These are phyloP conservation scores for Umimayanthus chanpuru DNA, from an alignment of 92 coral and sea anemone species.

Conservation along the genomic window DNA sequence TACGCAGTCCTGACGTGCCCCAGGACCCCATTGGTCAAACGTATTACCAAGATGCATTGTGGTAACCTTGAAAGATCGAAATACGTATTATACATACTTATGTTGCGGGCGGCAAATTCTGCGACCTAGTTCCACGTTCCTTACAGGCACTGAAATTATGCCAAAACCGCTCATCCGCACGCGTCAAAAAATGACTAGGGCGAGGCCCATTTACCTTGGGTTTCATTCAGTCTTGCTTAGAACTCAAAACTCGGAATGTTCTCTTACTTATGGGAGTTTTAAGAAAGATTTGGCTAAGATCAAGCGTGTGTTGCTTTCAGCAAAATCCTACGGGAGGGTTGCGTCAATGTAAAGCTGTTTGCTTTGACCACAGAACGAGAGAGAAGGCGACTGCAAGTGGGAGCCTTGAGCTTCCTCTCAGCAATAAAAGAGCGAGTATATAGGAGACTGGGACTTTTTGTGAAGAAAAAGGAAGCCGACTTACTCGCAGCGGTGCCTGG, in stretches of 20 bases:
- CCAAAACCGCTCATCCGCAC: neutral
- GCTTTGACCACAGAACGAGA: too few relatives aligned
- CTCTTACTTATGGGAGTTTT: too few relatives aligned
- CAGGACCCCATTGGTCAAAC: slow-evolving; percentile 51
- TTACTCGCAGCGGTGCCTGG: slow-evolving; percentile 85
- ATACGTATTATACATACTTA: neutral
- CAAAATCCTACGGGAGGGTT: neutral
- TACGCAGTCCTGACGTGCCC: slow-evolving; percentile 18
- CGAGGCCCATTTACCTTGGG: neutral
- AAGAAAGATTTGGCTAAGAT: neutral
- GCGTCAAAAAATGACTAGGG: neutral
- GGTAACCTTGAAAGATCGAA: slow-evolving; percentile 71
- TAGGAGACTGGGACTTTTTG: neutral
- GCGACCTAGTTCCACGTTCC: neutral
- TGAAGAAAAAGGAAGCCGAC: neutral
- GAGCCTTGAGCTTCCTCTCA: too few relatives aligned
- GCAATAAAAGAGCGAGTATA: neutral
- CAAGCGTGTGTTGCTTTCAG: neutral
- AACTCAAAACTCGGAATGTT: too few relatives aligned
- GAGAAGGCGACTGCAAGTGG: too few relatives aligned
- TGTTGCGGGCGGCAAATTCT: neutral
- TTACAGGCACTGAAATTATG: neutral
- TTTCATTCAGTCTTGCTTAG: too few relatives aligned
- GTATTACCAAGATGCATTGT: slow-evolving; percentile 85
- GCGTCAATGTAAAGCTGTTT: too few relatives aligned